Percentiles rank a stretch among this genome's conserved stretches.
phyloP scores from a whole-genome alignment of 2,113 vertebrate genomes.

The Columba livia region DNA sequence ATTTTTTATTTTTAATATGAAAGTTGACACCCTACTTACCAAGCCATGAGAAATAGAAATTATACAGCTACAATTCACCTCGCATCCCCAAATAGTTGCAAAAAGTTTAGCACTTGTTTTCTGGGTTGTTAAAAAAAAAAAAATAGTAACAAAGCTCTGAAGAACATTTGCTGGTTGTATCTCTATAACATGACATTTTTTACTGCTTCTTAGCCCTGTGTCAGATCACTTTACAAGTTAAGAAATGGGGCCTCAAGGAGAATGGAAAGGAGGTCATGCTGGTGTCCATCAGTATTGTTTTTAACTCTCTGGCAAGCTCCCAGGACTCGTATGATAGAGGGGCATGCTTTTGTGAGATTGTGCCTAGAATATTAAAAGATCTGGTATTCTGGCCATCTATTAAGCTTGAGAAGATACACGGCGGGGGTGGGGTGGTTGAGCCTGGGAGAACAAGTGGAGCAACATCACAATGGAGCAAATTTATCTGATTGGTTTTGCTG shows the following conservation, averaged over 20 bases:
- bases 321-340: background rate
- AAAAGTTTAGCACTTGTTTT: background rate
- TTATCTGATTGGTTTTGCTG: background rate
- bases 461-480: background rate
- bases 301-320: background rate
- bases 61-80: background rate
- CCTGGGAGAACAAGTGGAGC: background rate
- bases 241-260: background rate
- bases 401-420: background rate
- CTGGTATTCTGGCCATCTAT: background rate
- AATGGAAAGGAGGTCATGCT: background rate
- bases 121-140: background rate
- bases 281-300: background rate
- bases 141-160: background rate
- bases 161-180: background rate
- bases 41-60: background rate
- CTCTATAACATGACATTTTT: background rate
- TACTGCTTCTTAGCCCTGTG: slow-evolving; percentile 5
- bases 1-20: background rate
- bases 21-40: background rate
- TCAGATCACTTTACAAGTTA: background rate
- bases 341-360: background rate
- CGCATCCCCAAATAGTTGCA: background rate
- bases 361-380: background rate
- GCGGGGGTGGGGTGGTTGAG: background rate